Evolutionary conservation across 23 tunicate species (phyloP), one percentile per base, ranked within the genome.

Genomic region (Halocynthia roretzi): DNA sequence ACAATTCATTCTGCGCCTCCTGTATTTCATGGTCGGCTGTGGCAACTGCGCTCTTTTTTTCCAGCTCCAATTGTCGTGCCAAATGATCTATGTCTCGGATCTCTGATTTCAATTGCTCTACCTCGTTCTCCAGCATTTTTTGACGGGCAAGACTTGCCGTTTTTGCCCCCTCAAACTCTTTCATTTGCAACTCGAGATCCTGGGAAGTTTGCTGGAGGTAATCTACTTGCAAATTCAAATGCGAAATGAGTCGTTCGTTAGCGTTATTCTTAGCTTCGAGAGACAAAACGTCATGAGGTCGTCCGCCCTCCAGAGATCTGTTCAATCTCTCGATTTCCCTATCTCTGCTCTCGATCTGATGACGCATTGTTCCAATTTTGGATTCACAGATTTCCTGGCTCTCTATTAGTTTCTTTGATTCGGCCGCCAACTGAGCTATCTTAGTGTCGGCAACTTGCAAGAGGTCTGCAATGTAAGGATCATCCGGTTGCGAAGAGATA

Each of bases 391-490:
- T 79, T 75, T 86, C 88, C 51, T 86, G 80, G 0, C 71, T 15
- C 68, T 86, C 80, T 23, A 79, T 51, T 6, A 92, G 62, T 6
- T 71, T 82, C 71, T 82, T 79, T 40, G 82, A 64, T 73, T 92
- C 87, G 14, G 55, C 87, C 62, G 60, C 49, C 7, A 92, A 81
- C 62, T 92, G 87, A 8, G 77, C 68, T 52, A 92, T 92, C 23
- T 86, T 86, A 6, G 85, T 83, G 80, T 92, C 98, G 20, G 98
- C 98, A 68, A 92, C 98, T 82, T 92, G 98, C 52, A 92, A 78
- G 1, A 92, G 87, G 80, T 92, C 98, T 49, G 98, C 98, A 40
- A 92, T 80, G 71, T 92, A 92, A 19, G 98, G 98, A 53, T 92
- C 98, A 65, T 92, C 93, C 7, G 98, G 98, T 81, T 92, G 98